phyloP scores from a whole-genome alignment of 2,797 vertebrate species.

The Novumbra hubbsi region DNA sequence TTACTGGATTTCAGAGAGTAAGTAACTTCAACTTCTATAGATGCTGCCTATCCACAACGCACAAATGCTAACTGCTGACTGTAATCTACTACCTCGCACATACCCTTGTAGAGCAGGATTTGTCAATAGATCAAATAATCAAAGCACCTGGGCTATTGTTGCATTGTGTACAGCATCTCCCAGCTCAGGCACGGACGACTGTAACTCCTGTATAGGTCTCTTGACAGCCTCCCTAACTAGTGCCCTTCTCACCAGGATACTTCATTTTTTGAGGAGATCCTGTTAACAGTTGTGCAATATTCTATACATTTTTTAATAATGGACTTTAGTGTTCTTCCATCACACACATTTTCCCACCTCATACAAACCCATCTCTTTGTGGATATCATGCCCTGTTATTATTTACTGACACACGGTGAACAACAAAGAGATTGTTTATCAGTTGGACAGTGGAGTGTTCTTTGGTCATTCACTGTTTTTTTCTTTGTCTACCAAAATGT shows the following conservation, averaged over 20 bases:
- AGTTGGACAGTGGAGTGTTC: neutral
- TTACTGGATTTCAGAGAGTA: conserved; percentile 67
- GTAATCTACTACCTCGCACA: neutral
- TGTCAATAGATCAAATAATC: too few relatives aligned
- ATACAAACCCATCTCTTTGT: neutral
- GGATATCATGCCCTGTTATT: neutral
- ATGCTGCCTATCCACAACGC: neutral
- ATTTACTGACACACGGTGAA: neutral
- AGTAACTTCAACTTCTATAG: conserved; percentile 34
- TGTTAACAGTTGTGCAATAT: too few relatives aligned
- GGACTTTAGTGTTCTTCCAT: conserved; percentile 1
- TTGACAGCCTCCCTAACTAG: too few relatives aligned
- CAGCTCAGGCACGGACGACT: too few relatives aligned
- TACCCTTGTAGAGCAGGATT: neutral
- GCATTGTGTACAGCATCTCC: too few relatives aligned
- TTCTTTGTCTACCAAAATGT: too few relatives aligned
- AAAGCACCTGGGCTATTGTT: too few relatives aligned
- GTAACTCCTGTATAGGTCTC: too few relatives aligned
- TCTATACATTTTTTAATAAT: too few relatives aligned
- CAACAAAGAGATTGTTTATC: neutral
- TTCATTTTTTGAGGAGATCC: too few relatives aligned
- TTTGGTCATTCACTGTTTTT: neutral
- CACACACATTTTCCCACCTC: neutral
- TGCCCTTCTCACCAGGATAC: too few relatives aligned
- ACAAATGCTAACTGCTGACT: neutral